phyloP scores from a whole-genome alignment of 2,113 vertebrate species.

The Vidua chalybeata region DNA sequence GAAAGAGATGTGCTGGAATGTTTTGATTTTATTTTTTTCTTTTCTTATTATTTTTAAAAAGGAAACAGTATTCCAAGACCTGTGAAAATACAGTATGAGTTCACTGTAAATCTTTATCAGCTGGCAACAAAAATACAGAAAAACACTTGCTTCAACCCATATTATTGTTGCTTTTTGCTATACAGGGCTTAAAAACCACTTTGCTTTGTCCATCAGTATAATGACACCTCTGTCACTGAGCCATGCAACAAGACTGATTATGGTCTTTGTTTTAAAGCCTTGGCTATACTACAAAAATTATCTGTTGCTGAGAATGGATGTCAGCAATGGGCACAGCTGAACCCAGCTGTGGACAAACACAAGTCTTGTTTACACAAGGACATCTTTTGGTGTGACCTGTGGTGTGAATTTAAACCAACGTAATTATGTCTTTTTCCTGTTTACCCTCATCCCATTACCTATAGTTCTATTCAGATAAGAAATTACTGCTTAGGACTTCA shows the following conservation, averaged over 20 bases:
- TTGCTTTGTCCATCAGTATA: slow-evolving; percentile 39
- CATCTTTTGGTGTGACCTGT: slow-evolving; percentile 31
- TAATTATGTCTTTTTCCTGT: slow-evolving; percentile 46
- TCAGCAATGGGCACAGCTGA: slow-evolving; percentile 22
- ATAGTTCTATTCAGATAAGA: slow-evolving; percentile 35
- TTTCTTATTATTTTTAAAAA: neutral
- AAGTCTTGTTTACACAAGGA: slow-evolving; percentile 32
- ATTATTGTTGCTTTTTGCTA: neutral
- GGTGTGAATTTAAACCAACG: slow-evolving; percentile 1
- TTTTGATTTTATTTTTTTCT: neutral
- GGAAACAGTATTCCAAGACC: neutral
- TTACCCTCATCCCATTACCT: slow-evolving; percentile 13
- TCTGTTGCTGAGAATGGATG: slow-evolving; percentile 43
- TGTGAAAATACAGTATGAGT: neutral
- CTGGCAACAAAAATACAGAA: neutral
- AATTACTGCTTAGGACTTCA: slow-evolving; percentile 28
- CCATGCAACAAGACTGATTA: slow-evolving; percentile 22
- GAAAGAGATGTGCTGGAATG: neutral
- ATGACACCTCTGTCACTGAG: slow-evolving; percentile 16
- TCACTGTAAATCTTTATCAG: neutral
- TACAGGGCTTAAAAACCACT: neutral
- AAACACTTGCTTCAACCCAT: neutral
- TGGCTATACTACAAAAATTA: slow-evolving; percentile 45
- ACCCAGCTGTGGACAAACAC: slow-evolving; percentile 34
- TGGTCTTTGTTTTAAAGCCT: neutral